Percentiles rank a stretch among this genome's conserved stretches.
Evolutionary conservation across 2,797 vertebrate genomes (phyloP).

Genomic region (Cossypha dichroa): DNA sequence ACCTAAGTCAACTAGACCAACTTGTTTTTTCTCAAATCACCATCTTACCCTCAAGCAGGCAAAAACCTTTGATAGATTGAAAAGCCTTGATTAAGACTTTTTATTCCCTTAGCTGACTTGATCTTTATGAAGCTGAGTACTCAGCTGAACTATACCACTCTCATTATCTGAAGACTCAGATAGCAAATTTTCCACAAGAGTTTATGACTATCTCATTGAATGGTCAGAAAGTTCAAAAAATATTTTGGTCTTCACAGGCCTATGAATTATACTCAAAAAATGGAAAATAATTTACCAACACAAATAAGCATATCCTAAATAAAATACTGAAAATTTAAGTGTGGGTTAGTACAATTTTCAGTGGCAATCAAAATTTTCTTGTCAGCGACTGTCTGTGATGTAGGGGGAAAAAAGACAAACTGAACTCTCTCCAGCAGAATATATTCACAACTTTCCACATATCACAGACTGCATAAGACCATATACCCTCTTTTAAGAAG

Average conservation of each 20-base stretch:
- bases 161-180: background rate
- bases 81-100: background rate
- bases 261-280: background rate
- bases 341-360: background rate
- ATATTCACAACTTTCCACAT: background rate
- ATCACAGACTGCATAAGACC: background rate
- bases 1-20: background rate
- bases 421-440: background rate
- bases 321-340: background rate
- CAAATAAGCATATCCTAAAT: background rate
- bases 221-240: background rate
- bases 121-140: background rate
- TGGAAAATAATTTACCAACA: background rate
- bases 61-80: background rate
- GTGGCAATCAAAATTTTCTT: background rate
- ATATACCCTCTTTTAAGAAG: background rate
- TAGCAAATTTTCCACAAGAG: background rate
- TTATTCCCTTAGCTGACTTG: background rate
- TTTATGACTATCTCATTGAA: background rate
- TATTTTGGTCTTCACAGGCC: background rate
- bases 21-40: background rate
- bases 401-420: accelerated
- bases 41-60: background rate
- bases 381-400: background rate
- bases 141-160: background rate